Evolutionary conservation across 2,888 invertebrate species (phyloP).

Genomic region (Sinopyrophorus schimmeli): DNA sequence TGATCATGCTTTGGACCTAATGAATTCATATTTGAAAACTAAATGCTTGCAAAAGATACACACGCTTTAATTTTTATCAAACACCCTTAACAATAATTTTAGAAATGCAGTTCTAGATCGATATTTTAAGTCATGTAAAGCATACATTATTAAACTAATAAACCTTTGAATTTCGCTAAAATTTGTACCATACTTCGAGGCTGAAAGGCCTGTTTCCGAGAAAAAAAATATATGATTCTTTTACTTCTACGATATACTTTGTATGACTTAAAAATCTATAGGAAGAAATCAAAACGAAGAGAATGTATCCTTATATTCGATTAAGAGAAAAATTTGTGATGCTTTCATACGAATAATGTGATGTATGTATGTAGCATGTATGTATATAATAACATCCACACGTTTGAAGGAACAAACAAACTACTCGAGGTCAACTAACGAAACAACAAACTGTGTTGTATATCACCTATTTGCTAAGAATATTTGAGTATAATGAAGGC

Average conservation of each 20-base stretch:
- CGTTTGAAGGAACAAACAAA: slow-evolving; percentile 21
- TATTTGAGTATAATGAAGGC: slow-evolving; percentile 45
- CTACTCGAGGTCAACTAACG: slow-evolving; percentile 17
- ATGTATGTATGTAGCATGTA: slow-evolving; percentile 7
- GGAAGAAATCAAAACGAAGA: too few relatives aligned
- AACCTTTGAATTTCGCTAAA: slow-evolving; percentile 10
- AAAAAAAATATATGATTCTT: slow-evolving; percentile 9
- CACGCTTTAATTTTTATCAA: too few relatives aligned
- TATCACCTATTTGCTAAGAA: slow-evolving; percentile 25
- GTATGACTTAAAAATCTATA: slow-evolving; percentile 6
- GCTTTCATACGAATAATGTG: slow-evolving; percentile 13
- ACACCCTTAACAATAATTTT: too few relatives aligned
- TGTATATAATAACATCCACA: slow-evolving; percentile 15
- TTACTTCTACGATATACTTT: background rate
- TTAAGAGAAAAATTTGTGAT: background rate
- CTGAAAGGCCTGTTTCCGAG: slow-evolving; percentile 12
- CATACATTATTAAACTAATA: slow-evolving; percentile 7
- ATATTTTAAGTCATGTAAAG: slow-evolving; percentile 13
- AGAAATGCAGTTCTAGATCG: slow-evolving; percentile 12
- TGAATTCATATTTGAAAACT: too few relatives aligned
- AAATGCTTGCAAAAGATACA: too few relatives aligned
- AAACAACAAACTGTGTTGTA: slow-evolving; percentile 19
- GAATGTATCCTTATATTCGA: too few relatives aligned
- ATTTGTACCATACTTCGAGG: slow-evolving; percentile 23
- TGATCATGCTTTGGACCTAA: too few relatives aligned